Evolutionary conservation across 2,797 vertebrate genomes (phyloP).

Genomic region (Salarias fasciatus): DNA sequence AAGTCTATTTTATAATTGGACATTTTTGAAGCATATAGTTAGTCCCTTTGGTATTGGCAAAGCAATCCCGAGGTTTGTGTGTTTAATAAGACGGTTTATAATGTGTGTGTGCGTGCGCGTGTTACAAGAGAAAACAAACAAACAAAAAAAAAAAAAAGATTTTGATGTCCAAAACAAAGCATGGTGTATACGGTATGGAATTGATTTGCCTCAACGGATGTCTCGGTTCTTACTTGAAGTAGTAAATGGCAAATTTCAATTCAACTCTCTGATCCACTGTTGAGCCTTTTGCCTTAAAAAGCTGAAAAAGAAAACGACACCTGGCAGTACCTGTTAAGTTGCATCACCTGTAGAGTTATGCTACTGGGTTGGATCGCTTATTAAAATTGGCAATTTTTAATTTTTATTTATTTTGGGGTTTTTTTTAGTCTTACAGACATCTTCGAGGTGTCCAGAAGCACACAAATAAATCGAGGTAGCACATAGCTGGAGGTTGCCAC

Average conservation of each 20-base stretch:
- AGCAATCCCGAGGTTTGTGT: slow-evolving; percentile 70
- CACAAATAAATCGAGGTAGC: slow-evolving; percentile 70
- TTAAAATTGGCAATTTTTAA: slow-evolving; percentile 40
- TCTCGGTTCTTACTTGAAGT: slow-evolving; percentile 82
- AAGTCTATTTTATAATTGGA: slow-evolving; percentile 72
- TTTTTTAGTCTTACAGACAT: slow-evolving; percentile 53
- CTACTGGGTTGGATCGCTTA: slow-evolving; percentile 60
- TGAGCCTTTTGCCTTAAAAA: slow-evolving; percentile 83
- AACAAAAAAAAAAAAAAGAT: slow-evolving; percentile 39
- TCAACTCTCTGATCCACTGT: slow-evolving; percentile 80
- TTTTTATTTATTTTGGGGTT: slow-evolving; percentile 12
- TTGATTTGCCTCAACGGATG: slow-evolving; percentile 79
- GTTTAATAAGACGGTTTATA: slow-evolving; percentile 66
- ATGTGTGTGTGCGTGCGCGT: slow-evolving; percentile 46
- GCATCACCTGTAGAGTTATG: slow-evolving; percentile 63
- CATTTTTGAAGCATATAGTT: slow-evolving; percentile 57
- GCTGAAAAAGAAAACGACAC: slow-evolving; percentile 67
- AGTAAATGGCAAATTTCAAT: slow-evolving; percentile 80
- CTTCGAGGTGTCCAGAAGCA: slow-evolving; percentile 70
- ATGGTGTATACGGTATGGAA: slow-evolving; percentile 68
- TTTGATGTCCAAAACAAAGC: slow-evolving; percentile 71
- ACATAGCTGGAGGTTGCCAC: slow-evolving; percentile 77
- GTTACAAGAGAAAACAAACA: no score
- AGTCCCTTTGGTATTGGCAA: slow-evolving; percentile 72
- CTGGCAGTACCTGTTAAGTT: slow-evolving; percentile 69